Evolutionary conservation across 2,797 vertebrate species (phyloP), one percentile per base, ranked within the genome.

Genomic region (Triplophysa bombifrons): DNA sequence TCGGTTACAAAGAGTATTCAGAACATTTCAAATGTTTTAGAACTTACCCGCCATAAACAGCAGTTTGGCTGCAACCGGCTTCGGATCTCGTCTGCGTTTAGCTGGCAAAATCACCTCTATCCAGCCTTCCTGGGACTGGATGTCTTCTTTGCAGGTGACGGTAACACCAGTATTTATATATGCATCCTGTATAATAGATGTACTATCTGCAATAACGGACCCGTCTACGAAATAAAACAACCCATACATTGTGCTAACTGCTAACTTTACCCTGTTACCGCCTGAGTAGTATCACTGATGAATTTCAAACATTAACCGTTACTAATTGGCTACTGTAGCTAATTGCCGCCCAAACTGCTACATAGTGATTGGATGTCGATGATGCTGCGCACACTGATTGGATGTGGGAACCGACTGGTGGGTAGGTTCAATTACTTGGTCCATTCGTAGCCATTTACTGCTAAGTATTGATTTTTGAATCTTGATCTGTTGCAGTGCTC

Each of bases 51-150:
- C 58, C 58, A 61, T 61, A 13, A 61, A 61, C 25, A 61, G 25
- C 5, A 61, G 58, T 61, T 61, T 61, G 58, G 58, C 58, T 30
- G 58, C 58, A 61, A 61, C 27, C 60, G 25, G 60, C 27, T 34
- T 63, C 60, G 60, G 60, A 63, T 63, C 27, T 34, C 30, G 27
- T 4, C 60, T 61, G 27, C 60, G 60, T 63, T 63, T 61, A 30
- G 25, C 25, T 17, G 58, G 58, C 5, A 60, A 60, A 27, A 60
- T 60, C 58, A 60, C 58, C 58, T 60, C 58, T 60, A 27, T 60
- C 56, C 56, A 60, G 56, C 56, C 56, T 60, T 60, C 56, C 56
- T 60, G 20, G 56, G 56, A 61, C 25, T 61, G 22, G 58, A 61
- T 11, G 58, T 61, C 58, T 61, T 61, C 4, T n/a, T 61, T 61